phyloP scores from a whole-genome alignment of 2,888 invertebrate species.

The Cremastinae sp. region DNA sequence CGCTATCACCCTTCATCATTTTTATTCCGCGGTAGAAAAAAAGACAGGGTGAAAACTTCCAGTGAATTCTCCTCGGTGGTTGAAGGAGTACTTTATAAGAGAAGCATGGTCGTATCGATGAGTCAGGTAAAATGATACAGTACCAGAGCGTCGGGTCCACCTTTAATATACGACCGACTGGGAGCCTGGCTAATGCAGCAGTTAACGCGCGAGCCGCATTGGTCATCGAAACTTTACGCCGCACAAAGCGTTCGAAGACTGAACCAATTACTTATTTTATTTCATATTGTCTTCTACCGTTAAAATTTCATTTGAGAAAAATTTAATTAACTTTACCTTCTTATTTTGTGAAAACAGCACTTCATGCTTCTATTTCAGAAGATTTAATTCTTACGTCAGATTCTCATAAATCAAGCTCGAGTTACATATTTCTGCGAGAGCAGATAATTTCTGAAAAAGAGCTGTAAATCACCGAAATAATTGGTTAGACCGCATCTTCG shows the following conservation, averaged over 20 bases:
- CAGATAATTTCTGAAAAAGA: neutral
- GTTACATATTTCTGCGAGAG: neutral
- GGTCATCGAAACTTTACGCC: constrained; percentile 42
- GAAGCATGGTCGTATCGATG: constrained; percentile 44
- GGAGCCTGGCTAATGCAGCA: constrained; percentile 45
- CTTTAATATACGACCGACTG: constrained; percentile 39
- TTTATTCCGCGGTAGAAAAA: constrained; percentile 7
- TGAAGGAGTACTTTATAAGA: constrained; percentile 18
- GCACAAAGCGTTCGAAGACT: constrained; percentile 51
- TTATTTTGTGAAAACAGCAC: neutral
- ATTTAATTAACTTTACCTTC: too few relatives aligned
- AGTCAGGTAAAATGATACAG: constrained; percentile 51
- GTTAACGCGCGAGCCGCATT: constrained; percentile 39
- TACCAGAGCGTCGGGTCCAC: constrained; percentile 24
- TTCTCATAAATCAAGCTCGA: constrained; percentile 27
- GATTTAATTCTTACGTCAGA: constrained; percentile 8
- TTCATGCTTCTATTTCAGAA: constrained; percentile 21
- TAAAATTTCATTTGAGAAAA: constrained; percentile 57
- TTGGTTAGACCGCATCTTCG: constrained; percentile 35
- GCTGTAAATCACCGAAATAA: constrained; percentile 44
- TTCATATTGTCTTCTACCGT: constrained; percentile 18
- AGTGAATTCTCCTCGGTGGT: neutral
- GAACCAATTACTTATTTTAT: constrained; percentile 7
- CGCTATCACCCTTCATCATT: neutral
- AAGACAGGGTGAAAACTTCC: constrained; percentile 2